Percentiles rank a stretch among this genome's conserved stretches.
Conservation (phyloP, 2,888 invertebrate genomes). For the Cantharis rufa region DNA sequence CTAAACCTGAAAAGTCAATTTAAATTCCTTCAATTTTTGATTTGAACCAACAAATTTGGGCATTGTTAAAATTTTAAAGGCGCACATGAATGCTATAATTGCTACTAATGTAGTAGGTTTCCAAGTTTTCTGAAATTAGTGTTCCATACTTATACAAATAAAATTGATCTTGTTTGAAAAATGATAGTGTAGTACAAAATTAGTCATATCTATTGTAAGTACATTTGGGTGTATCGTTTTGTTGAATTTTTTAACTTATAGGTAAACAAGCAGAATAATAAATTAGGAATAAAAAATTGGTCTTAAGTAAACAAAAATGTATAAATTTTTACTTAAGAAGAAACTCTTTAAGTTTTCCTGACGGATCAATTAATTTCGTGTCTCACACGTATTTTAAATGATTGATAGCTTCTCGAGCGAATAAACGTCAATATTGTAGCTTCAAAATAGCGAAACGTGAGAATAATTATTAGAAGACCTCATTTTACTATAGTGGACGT, state of each 20-base stretch:
- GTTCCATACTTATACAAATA: neutral
- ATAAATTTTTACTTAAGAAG: neutral
- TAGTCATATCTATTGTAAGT: slow-evolving; percentile 16
- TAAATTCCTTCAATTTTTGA: neutral
- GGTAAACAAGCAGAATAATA: neutral
- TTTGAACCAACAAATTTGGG: neutral
- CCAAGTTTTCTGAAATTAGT: neutral
- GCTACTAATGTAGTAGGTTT: neutral
- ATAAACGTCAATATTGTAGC: neutral
- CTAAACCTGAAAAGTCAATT: no score
- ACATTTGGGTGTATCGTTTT: neutral
- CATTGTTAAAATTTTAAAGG: neutral
- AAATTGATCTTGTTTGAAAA: slow-evolving; percentile 7
- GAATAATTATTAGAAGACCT: neutral
- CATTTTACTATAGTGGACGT: neutral
- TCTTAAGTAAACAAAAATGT: neutral
- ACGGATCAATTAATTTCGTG: neutral
- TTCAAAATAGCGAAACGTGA: neutral
- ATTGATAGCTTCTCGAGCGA: neutral
- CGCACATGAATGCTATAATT: slow-evolving; percentile 1
- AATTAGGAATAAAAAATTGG: neutral
- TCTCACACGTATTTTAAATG: neutral
- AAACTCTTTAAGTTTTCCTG: neutral
- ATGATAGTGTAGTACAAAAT: slow-evolving; percentile 14
- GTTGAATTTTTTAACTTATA: neutral